Percentiles rank a stretch among this genome's conserved stretches.
Evolutionary conservation across 1,140 invertebrate species (phyloP).

Genomic region (Dreissena polymorpha): DNA sequence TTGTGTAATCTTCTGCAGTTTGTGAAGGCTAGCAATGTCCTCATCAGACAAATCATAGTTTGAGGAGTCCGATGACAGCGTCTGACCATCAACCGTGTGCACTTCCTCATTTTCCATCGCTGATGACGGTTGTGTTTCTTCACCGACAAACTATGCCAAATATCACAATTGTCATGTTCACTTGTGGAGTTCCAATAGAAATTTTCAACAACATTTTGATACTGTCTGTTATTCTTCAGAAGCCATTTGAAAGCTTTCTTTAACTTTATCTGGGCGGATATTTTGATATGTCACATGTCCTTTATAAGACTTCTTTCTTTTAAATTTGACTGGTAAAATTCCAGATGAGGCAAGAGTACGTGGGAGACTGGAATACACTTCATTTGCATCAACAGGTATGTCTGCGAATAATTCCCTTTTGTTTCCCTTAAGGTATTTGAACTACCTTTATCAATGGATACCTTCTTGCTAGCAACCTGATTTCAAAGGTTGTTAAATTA

Average conservation of each 20-base stretch:
- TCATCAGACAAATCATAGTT: constrained; percentile 10
- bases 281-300: constrained; percentile 36
- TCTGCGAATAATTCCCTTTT: constrained; percentile 23
- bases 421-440: background rate
- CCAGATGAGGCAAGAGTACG: constrained; percentile 24
- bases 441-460: constrained; percentile 37
- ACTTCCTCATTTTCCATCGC: background rate
- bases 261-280: constrained; percentile 30
- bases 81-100: background rate
- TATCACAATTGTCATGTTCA: constrained; percentile 5
- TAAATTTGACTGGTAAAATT: constrained; percentile 49
- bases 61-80: background rate
- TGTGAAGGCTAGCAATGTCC: constrained; percentile 4
- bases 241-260: constrained; percentile 19
- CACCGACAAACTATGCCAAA: constrained; percentile 1
- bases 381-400: constrained; percentile 34
- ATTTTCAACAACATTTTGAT: constrained; percentile 35
- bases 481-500: constrained; percentile 17
- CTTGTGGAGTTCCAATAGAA: background rate
- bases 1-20: constrained; percentile 1
- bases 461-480: constrained; percentile 11
- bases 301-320: constrained; percentile 41
- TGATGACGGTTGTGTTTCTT: background rate
- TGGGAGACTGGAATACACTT: constrained; percentile 29
- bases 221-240: constrained; percentile 26